These are phyloP conservation scores for Drosophila mimica DNA, from an alignment of 2,888 invertebrate species.

Conservation along the genomic window DNA sequence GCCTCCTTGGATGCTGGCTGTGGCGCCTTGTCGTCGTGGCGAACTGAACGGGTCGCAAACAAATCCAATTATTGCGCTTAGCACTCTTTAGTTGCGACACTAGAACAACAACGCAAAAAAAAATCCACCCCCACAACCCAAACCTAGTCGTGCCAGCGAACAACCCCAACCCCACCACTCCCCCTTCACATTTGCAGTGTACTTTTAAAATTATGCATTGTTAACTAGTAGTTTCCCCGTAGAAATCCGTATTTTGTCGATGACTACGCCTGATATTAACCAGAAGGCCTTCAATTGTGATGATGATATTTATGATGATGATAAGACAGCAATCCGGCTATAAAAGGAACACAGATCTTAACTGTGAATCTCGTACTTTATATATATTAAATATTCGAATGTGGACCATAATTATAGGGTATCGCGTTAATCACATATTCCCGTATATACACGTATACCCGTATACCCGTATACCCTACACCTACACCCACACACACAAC, in stretches of 20 bases:
- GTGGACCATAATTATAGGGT: slow-evolving; percentile 29
- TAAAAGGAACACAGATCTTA: slow-evolving; percentile 5
- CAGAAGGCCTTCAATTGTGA: slow-evolving; percentile 54
- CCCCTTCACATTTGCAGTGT: slow-evolving; percentile 12
- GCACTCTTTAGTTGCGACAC: slow-evolving; percentile 30
- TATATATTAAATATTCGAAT: slow-evolving; percentile 33
- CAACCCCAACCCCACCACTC: background rate
- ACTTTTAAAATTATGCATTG: slow-evolving; percentile 32
- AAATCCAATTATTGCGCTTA: slow-evolving; percentile 36
- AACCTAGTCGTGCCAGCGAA: background rate
- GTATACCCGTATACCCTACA: background rate
- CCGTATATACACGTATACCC: background rate
- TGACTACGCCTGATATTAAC: slow-evolving; percentile 31
- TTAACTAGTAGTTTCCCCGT: slow-evolving; percentile 41
- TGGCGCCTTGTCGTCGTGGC: slow-evolving; percentile 18
- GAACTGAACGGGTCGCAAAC: slow-evolving; percentile 42
- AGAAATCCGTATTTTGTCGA: slow-evolving; percentile 29
- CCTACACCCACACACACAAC: background rate
- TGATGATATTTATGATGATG: slow-evolving; percentile 24
- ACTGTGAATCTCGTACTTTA: slow-evolving; percentile 46
- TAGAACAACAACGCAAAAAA: background rate
- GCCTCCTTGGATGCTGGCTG: slow-evolving; percentile 23
- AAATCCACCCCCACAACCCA: background rate
- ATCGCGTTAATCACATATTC: slow-evolving; percentile 2
- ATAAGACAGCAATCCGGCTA: slow-evolving; percentile 12